Base-by-base conservation (phyloP, 2,797 vertebrate genomes). In the Typhlichthys eigenmanni region DNA sequence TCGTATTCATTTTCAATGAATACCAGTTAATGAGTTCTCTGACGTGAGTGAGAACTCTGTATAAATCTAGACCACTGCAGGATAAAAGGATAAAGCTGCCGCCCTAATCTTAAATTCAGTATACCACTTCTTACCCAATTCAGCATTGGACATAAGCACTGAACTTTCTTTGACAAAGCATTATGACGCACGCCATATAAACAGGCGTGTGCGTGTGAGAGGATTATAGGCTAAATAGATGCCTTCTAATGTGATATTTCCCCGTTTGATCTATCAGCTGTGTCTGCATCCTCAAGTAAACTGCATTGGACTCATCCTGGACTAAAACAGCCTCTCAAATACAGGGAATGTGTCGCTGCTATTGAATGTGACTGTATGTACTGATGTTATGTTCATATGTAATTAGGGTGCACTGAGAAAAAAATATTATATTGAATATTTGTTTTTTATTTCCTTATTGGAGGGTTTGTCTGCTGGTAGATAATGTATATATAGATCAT, bases 311-410 rank as follows among this genome's bases (percentile, higher is more conserved):
- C 17, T 45, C 11, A n/a, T 53, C 13, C 69, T 69, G 63, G 56
- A 66, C 65, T 65, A 72, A 2, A 72, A 74, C 58, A 74, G 14
- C 75, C 69, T 78, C 62, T 49, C 47, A 75, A 58, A 68, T 76
- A 59, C 52, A 47, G 82, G 34, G 75, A 81, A 81, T 78, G 78
- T 71, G 66, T 54, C 57, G 68, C 58, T 72, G 54, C 69, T 38
- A 38, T 70, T 75, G 12, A 66, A 71, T 66, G 73, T 71, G 62
- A 66, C 32, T 80, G 74, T 74, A 75, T 51, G 79, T 62, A 72
- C 58, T 54, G 56, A 76, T 74, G 73, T 74, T 54, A 72, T 38
- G 13, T 14, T 13, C 7, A 52, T 45, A 43, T 43, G 8, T 43
- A 43, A 43, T 43, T 43, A 60, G 68, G 72, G 58, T 76, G n/a